Percentiles rank a stretch among this genome's conserved stretches.
Conservation (phyloP, 2,888 invertebrate species). For the Escarpia spicata region DNA sequence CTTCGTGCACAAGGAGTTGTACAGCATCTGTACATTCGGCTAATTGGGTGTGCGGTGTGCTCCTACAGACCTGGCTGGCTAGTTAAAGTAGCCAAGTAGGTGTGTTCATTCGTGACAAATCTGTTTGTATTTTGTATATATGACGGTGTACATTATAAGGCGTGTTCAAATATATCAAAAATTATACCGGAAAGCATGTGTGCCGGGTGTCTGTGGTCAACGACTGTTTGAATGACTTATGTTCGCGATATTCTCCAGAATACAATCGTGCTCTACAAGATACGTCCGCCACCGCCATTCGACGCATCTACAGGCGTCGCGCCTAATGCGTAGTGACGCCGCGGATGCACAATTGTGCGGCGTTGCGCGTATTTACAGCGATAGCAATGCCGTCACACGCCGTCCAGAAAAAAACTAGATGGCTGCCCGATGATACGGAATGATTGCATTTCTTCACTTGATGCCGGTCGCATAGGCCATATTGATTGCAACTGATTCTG, state of each 20-base stretch:
- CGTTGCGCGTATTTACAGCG: neutral
- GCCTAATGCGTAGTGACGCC: neutral
- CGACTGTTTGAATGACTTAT: no score
- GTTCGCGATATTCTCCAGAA: neutral
- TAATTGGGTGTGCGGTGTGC: no score
- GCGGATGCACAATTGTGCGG: neutral
- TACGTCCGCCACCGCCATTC: neutral
- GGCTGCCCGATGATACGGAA: neutral
- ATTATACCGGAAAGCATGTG: no score
- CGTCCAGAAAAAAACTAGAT: neutral
- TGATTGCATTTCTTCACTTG: neutral
- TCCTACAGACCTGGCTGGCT: no score
- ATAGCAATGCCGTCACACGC: neutral
- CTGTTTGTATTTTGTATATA: no score
- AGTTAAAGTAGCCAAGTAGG: no score
- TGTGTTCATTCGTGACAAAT: no score
- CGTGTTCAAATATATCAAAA: no score
- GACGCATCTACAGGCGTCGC: neutral
- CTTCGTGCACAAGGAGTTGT: no score
- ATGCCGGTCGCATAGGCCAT: neutral
- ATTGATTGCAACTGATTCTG: neutral
- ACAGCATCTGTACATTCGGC: no score
- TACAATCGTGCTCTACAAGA: neutral
- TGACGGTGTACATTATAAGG: no score
- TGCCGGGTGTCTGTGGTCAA: no score